Conservation (phyloP, 2,888 invertebrate genomes). For the Colostygia pectinataria region DNA sequence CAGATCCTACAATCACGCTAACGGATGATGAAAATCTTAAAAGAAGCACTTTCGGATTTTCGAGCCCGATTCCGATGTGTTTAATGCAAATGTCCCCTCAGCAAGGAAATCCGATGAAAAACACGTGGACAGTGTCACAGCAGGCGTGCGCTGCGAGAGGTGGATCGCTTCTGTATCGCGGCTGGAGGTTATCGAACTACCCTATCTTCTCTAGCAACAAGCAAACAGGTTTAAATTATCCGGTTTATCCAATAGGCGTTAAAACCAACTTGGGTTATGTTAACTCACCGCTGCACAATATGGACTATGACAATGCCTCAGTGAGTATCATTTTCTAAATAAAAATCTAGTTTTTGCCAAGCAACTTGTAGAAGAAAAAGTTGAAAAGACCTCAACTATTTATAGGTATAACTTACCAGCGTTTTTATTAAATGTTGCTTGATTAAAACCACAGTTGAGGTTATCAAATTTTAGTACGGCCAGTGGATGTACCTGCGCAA, state of each 20-base stretch:
- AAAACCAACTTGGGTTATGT: slow-evolving; percentile 5
- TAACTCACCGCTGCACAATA: slow-evolving; percentile 13
- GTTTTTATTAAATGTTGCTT: too few relatives aligned
- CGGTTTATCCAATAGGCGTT: slow-evolving; percentile 38
- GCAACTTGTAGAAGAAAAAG: too few relatives aligned
- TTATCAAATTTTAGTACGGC: too few relatives aligned
- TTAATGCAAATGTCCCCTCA: slow-evolving; percentile 43
- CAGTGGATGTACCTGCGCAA: too few relatives aligned
- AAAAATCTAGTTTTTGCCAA: too few relatives aligned
- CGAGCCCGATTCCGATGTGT: slow-evolving; percentile 64
- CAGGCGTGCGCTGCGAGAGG: slow-evolving; percentile 41
- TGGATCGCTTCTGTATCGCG: slow-evolving; percentile 61
- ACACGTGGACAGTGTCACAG: slow-evolving; percentile 64
- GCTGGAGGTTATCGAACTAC: slow-evolving; percentile 71
- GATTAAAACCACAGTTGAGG: too few relatives aligned
- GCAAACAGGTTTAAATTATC: slow-evolving; percentile 46
- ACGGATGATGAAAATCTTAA: neutral
- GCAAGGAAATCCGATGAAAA: slow-evolving; percentile 49
- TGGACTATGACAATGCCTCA: slow-evolving; percentile 9
- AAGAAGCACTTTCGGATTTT: slow-evolving; percentile 46
- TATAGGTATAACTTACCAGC: too few relatives aligned
- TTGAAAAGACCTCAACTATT: too few relatives aligned
- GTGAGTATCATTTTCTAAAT: too few relatives aligned
- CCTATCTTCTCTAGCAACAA: slow-evolving; percentile 17
- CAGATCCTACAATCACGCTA: neutral